Percentiles rank a stretch among this genome's conserved stretches.
phyloP scores from a whole-genome alignment of 2,888 invertebrate species.

The Amiota minor region DNA sequence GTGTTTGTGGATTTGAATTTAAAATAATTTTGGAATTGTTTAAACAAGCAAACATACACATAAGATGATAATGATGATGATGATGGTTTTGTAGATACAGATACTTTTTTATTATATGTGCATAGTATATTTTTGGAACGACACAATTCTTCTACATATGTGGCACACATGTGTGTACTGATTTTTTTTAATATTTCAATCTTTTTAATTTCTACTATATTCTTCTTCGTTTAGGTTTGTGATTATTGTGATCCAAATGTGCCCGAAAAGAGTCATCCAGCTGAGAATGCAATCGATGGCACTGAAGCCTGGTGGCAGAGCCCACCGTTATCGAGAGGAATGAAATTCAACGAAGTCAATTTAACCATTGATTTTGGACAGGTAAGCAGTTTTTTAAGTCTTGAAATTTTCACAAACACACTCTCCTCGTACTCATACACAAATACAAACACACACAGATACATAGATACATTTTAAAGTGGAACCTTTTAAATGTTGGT shows the following conservation, averaged over 20 bases:
- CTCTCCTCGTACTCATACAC: neutral
- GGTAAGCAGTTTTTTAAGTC: slow-evolving; percentile 76
- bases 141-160: neutral
- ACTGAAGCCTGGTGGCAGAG: slow-evolving; percentile 99
- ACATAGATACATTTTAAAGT: slow-evolving; percentile 2
- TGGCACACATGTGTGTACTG: neutral
- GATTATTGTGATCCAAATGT: slow-evolving; percentile 88
- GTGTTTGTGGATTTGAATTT: slow-evolving; percentile 7
- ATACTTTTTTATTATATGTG: too few relatives aligned
- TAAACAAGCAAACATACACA: neutral
- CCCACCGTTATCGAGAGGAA: slow-evolving; percentile 96
- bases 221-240: slow-evolving; percentile 83
- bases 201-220: neutral
- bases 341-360: slow-evolving; percentile 97
- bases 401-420: neutral
- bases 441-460: slow-evolving; percentile 20
- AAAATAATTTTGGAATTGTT: neutral
- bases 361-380: slow-evolving; percentile 97
- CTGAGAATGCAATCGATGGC: slow-evolving; percentile 95
- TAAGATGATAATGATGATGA: too few relatives aligned
- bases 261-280: slow-evolving; percentile 87
- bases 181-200: slow-evolving; percentile 3
- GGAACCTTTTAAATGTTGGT: too few relatives aligned
- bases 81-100: too few relatives aligned
- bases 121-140: too few relatives aligned